These are phyloP conservation scores for Odontamblyopus lacepedii DNA, from an alignment of 2,797 vertebrate species.

Conservation along the genomic window DNA sequence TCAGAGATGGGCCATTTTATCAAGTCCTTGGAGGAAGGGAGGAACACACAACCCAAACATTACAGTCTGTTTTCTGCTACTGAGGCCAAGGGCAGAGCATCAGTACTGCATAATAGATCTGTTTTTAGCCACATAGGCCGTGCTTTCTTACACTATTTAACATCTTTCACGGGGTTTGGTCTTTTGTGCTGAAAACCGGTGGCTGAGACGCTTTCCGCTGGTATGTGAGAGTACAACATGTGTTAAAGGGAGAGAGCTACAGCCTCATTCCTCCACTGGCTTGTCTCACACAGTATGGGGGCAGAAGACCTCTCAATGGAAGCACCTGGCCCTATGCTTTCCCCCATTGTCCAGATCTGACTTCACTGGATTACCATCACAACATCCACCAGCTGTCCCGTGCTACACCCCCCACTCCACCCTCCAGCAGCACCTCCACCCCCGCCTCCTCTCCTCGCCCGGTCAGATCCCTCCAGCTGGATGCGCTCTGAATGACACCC, in stretches of 20 bases:
- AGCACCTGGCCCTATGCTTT: constrained; percentile 85
- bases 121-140: constrained; percentile 22
- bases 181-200: constrained; percentile 40
- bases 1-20: constrained; percentile 57
- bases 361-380: constrained; percentile 87
- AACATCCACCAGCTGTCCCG: constrained; percentile 88
- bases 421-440: constrained; percentile 36
- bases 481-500: constrained; percentile 82
- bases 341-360: constrained; percentile 82
- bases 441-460: constrained; percentile 56
- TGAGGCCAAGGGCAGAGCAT: constrained; percentile 60
- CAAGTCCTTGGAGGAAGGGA: constrained; percentile 58
- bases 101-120: constrained; percentile 53
- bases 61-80: constrained; percentile 68
- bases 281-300: constrained; percentile 82
- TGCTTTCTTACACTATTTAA: constrained; percentile 31
- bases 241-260: constrained; percentile 63
- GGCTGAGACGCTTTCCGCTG: constrained; percentile 44
- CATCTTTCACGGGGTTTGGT: constrained; percentile 35
- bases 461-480: constrained; percentile 78
- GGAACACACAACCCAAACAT: constrained; percentile 60
- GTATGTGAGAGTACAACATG: constrained; percentile 74
- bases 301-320: constrained; percentile 81
- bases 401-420: constrained; percentile 44
- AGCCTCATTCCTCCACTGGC: constrained; percentile 76